Percentiles rank a stretch among this genome's conserved stretches.
Conservation (phyloP, 2,888 invertebrate species). For the Lumbricus terrestris region DNA sequence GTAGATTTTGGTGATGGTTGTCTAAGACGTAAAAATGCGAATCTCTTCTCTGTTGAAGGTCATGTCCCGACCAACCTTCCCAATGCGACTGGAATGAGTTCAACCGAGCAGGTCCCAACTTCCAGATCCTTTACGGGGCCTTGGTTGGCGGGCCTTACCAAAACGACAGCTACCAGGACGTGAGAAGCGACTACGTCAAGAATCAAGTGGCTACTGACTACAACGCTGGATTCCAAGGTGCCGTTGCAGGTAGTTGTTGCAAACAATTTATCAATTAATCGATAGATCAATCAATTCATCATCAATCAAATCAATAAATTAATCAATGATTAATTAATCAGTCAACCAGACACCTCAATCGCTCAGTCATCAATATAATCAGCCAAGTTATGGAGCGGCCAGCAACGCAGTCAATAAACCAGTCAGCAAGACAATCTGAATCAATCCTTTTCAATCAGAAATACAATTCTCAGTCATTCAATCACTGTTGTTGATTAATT, state of each 20-base stretch:
- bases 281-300: too few species aligned
- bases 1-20: too few species aligned
- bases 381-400: too few species aligned
- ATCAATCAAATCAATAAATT: too few species aligned
- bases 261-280: neutral
- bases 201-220: constrained; percentile 54
- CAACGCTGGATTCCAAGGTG: constrained; percentile 53
- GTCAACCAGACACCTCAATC: too few species aligned
- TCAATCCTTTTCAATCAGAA: neutral
- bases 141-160: constrained; percentile 52
- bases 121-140: constrained; percentile 50
- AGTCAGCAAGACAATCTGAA: too few species aligned
- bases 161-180: constrained; percentile 46
- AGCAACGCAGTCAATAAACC: too few species aligned
- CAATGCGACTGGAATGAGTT: constrained; percentile 47
- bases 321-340: too few species aligned
- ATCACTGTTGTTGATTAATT: neutral
- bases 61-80: constrained; percentile 46
- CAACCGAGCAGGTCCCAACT: constrained; percentile 44
- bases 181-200: constrained; percentile 45
- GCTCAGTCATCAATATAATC: too few species aligned
- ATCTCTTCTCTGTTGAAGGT: constrained; percentile 27
- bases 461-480: too few species aligned
- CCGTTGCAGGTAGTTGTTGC: constrained; percentile 54
- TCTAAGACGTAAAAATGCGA: too few species aligned